Percentiles rank a stretch among this genome's conserved stretches.
phyloP scores from a whole-genome alignment of 2,113 vertebrate species.

The Cyprinodon brontotheroides region DNA sequence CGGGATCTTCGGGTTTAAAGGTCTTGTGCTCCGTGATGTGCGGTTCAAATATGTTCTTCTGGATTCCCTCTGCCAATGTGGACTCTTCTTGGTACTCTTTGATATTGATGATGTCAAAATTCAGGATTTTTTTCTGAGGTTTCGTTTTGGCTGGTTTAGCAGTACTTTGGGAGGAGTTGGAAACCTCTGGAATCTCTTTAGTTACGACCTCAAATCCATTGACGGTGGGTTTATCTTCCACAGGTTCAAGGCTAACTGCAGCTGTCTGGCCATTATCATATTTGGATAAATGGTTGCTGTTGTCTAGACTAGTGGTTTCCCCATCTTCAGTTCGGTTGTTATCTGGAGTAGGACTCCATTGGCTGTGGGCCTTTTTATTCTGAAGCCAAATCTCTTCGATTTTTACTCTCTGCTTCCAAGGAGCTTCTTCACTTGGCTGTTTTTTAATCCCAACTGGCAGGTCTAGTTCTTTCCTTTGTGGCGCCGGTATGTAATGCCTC shows the following conservation, averaged over 20 bases:
- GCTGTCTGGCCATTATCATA: conserved; percentile 4
- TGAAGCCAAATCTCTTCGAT: conserved; percentile 70
- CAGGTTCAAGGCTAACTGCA: neutral
- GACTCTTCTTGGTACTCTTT: conserved; percentile 28
- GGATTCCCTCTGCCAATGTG: conserved; percentile 52
- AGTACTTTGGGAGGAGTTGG: neutral
- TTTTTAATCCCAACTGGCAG: conserved; percentile 2
- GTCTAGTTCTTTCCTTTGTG: conserved; percentile 53
- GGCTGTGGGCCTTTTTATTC: conserved; percentile 43
- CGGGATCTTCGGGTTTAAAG: conserved; percentile 64
- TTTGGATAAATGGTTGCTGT: neutral
- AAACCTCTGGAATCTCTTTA: neutral
- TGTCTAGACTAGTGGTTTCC: neutral
- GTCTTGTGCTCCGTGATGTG: conserved; percentile 76
- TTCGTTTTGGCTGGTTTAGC: conserved; percentile 8
- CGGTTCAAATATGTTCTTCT: conserved; percentile 80
- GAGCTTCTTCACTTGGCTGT: conserved; percentile 56
- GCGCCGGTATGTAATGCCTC: conserved; percentile 84
- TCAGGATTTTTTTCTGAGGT: neutral
- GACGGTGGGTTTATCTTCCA: neutral
- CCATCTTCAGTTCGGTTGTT: neutral
- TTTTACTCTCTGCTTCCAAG: conserved; percentile 80
- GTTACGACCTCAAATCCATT: conserved; percentile 54
- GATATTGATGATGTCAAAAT: conserved; percentile 56
- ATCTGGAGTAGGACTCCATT: conserved; percentile 8